A percentile compares a stretch with the other conserved stretches of the same genome.
Evolutionary conservation across 2,888 invertebrate genomes (phyloP).

Genomic region (Sialis lutaria): DNA sequence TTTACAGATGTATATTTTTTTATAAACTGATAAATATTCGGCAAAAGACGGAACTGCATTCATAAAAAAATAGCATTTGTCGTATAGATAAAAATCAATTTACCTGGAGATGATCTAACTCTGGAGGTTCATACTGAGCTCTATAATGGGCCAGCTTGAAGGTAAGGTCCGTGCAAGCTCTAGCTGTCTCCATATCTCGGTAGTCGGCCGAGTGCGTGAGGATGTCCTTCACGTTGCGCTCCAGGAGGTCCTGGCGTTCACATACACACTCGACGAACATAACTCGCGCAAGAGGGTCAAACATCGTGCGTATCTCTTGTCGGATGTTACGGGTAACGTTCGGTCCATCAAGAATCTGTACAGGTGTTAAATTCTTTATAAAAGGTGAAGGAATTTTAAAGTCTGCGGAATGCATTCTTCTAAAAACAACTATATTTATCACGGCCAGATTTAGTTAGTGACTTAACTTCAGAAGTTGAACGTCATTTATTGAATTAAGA

Average conservation of each 20-base stretch:
- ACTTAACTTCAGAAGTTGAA: no score
- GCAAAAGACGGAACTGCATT: no score
- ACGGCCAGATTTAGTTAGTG: no score
- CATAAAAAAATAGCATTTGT: no score
- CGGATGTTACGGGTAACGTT: constrained; percentile 74
- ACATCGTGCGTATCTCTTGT: constrained; percentile 55
- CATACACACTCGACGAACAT: constrained; percentile 88
- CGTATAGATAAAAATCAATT: no score
- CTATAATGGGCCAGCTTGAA: constrained; percentile 73
- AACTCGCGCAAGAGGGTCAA: constrained; percentile 54
- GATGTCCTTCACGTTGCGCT: constrained; percentile 60
- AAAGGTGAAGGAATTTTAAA: neutral
- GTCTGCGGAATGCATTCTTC: no score
- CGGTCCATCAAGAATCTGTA: constrained; percentile 81
- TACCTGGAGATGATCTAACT: constrained; percentile 19
- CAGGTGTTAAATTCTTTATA: neutral
- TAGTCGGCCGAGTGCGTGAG: constrained; percentile 79
- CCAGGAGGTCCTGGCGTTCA: constrained; percentile 55
- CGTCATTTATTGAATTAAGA: no score
- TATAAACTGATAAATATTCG: no score
- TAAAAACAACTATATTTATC: no score
- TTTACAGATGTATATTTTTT: no score
- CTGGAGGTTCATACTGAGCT: constrained; percentile 63
- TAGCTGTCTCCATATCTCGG: constrained; percentile 55
- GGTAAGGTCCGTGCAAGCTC: constrained; percentile 64